phyloP scores from a whole-genome alignment of 2,797 vertebrate species.

The Trichosurus vulpecula region DNA sequence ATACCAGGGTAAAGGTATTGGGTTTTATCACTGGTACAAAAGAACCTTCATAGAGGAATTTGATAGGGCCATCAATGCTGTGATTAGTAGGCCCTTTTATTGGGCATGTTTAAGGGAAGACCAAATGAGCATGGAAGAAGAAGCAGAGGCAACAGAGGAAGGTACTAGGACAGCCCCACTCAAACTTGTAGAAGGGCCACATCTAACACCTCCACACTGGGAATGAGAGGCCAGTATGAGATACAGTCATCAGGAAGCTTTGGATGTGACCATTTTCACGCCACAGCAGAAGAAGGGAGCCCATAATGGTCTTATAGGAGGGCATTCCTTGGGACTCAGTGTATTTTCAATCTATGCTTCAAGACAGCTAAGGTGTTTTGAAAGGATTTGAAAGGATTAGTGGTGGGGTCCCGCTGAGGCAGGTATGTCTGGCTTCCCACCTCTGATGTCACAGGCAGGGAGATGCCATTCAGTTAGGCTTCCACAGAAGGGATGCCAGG shows the following conservation, averaged over 20 bases:
- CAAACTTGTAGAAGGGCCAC: background rate
- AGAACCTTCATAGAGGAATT: background rate
- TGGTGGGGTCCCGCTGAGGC: background rate
- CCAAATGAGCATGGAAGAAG: background rate
- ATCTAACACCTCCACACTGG: background rate
- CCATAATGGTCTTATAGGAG: background rate
- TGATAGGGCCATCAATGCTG: background rate
- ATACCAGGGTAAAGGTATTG: background rate
- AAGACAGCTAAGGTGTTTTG: background rate
- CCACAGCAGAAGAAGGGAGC: background rate
- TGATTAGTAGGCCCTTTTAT: background rate
- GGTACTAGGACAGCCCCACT: background rate
- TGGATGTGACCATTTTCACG: background rate
- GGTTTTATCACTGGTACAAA: background rate
- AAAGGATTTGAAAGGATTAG: background rate
- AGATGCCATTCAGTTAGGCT: background rate
- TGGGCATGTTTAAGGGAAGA: background rate
- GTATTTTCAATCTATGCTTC: background rate
- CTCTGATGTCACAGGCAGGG: background rate
- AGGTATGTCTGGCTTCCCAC: background rate
- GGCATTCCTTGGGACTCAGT: background rate
- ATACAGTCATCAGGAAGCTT: background rate
- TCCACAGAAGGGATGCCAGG: background rate
- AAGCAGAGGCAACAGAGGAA: background rate
- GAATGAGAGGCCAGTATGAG: background rate